Conservation (phyloP, 2,113 vertebrate genomes). For the Boulengeromyrus knoepffleri region DNA sequence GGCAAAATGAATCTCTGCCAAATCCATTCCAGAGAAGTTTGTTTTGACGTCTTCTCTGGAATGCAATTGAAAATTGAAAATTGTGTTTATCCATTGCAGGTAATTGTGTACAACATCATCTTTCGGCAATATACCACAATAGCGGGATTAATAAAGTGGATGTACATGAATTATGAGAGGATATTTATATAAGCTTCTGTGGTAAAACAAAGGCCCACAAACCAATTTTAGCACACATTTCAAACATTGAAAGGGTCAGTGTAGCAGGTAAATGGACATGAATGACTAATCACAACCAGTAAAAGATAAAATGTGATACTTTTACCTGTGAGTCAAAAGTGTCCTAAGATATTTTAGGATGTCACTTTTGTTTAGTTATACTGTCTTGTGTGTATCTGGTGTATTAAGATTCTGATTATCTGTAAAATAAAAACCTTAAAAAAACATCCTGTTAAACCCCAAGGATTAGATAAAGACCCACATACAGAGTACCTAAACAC, state of each 20-base stretch:
- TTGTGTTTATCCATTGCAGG: background rate
- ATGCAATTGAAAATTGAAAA: background rate
- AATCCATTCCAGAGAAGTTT: background rate
- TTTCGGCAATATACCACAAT: background rate
- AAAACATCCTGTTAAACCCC: constrained; percentile 32
- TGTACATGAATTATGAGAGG: background rate
- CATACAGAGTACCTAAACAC: constrained; percentile 27
- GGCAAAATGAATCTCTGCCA: constrained; percentile 21
- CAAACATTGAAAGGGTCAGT: background rate
- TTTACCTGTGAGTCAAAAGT: background rate
- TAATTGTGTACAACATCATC: background rate
- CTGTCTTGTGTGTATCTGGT: background rate
- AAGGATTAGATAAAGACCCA: constrained; percentile 28
- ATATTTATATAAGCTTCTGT: background rate
- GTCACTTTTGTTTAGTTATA: background rate
- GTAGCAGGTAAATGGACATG: background rate
- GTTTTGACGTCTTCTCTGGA: background rate
- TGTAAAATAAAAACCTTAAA: background rate
- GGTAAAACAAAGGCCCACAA: background rate
- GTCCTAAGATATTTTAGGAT: background rate
- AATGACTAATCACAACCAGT: background rate
- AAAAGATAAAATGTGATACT: background rate
- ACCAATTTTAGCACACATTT: background rate
- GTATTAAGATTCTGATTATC: constrained; percentile 20
- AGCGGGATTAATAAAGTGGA: background rate